Conservation (phyloP, 2,113 vertebrate species). For the Anarrhichthys ocellatus region DNA sequence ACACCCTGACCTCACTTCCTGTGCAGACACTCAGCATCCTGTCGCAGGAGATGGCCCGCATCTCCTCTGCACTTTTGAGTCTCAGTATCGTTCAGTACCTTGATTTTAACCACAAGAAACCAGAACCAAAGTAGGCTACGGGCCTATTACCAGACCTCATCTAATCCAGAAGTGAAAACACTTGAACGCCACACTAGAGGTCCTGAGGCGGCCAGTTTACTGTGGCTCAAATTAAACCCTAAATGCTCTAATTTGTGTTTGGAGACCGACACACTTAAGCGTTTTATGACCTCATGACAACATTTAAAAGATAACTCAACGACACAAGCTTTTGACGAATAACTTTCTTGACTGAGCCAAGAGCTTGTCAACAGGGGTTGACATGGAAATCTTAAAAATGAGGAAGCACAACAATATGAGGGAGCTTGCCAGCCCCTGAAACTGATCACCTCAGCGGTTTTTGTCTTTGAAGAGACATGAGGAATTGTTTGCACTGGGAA, state of each 20-base stretch:
- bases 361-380: slow-evolving; percentile 26
- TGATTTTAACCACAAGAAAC: slow-evolving; percentile 35
- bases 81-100: slow-evolving; percentile 25
- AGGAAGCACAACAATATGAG: slow-evolving; percentile 53
- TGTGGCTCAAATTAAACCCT: slow-evolving; percentile 59
- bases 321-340: slow-evolving; percentile 52
- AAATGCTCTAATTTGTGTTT: slow-evolving; percentile 61
- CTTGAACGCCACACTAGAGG: slow-evolving; percentile 17
- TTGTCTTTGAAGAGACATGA: slow-evolving; percentile 60
- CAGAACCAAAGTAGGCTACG: slow-evolving; percentile 1
- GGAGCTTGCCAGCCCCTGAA: slow-evolving; percentile 29
- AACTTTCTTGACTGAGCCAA: slow-evolving; percentile 39
- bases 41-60: slow-evolving; percentile 63
- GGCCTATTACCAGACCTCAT: slow-evolving; percentile 34
- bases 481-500: slow-evolving; percentile 55
- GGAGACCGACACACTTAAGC: slow-evolving; percentile 29
- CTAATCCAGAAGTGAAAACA: slow-evolving; percentile 45
- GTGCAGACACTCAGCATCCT: slow-evolving; percentile 76
- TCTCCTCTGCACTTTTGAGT: slow-evolving; percentile 40
- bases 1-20: slow-evolving; percentile 79
- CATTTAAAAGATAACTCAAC: slow-evolving; percentile 1
- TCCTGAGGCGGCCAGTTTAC: slow-evolving; percentile 35
- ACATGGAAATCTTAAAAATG: slow-evolving; percentile 55
- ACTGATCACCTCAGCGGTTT: slow-evolving; percentile 53
- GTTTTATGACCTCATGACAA: slow-evolving; percentile 46